Percentiles rank a stretch among this genome's conserved stretches.
These are phyloP conservation scores for Tiliacea aurago DNA, from an alignment of 2,888 invertebrate species.

Conservation along the genomic window DNA sequence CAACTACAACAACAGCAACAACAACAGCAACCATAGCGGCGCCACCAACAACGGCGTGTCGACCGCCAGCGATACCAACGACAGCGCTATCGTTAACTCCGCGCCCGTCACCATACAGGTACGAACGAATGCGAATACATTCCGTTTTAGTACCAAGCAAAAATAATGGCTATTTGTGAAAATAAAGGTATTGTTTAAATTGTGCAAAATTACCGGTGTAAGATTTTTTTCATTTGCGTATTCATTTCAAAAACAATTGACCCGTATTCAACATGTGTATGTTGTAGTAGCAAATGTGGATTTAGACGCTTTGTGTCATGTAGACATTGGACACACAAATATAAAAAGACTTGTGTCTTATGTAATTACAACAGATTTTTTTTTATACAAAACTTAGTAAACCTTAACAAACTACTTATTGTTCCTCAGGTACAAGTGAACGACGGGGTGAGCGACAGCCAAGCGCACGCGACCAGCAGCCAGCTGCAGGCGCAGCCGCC, in stretches of 20 bases:
- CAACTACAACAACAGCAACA: neutral
- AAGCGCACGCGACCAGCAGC: slow-evolving; percentile 45
- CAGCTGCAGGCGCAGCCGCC: slow-evolving; percentile 67
- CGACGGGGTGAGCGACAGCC: slow-evolving; percentile 68
- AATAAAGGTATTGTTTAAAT: neutral
- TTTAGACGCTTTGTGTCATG: neutral
- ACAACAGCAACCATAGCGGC: neutral
- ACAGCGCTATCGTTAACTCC: slow-evolving; percentile 61
- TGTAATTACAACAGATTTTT: neutral
- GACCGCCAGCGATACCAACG: slow-evolving; percentile 1
- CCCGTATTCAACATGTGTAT: neutral
- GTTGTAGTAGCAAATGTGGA: neutral
- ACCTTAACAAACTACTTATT: neutral
- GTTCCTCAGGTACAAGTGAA: slow-evolving; percentile 69
- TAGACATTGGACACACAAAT: neutral
- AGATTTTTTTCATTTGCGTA: neutral
- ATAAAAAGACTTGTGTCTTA: too few relatives aligned
- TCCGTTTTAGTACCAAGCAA: neutral
- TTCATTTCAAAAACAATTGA: neutral
- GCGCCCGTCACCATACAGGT: slow-evolving; percentile 45
- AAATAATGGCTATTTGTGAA: neutral
- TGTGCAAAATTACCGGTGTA: neutral
- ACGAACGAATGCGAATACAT: neutral
- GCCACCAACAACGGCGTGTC: neutral
- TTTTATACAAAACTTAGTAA: neutral